Evolutionary conservation across 2,113 vertebrate genomes (phyloP).

Genomic region (Pseudorectes ferrugineus): DNA sequence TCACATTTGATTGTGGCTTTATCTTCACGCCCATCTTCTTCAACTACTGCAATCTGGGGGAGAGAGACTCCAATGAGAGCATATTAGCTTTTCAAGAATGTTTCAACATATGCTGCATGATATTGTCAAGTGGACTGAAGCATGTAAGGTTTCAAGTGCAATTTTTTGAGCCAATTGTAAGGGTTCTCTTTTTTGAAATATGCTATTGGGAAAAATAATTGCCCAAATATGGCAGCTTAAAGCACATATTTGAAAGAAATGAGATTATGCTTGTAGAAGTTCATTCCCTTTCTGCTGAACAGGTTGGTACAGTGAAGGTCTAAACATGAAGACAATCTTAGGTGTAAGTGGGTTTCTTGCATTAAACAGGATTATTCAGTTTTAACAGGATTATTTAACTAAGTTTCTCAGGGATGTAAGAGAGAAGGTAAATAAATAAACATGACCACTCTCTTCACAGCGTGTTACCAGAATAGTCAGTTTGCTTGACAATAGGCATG

Average conservation of each 20-base stretch:
- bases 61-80: background rate
- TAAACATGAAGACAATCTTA: background rate
- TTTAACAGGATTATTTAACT: background rate
- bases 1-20: constrained; percentile 99
- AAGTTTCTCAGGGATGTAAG: background rate
- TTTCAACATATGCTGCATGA: background rate
- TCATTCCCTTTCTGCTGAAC: background rate
- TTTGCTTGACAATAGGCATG: background rate
- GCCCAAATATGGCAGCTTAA: background rate
- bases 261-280: background rate
- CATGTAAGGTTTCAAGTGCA: background rate
- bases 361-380: background rate
- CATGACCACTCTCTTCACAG: background rate
- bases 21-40: constrained; percentile 94
- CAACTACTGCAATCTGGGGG: constrained; percentile 88
- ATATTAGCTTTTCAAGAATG: background rate
- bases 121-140: background rate
- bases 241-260: background rate
- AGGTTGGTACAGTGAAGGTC: background rate
- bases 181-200: background rate
- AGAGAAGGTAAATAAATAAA: background rate
- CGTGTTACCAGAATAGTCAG: background rate
- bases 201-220: background rate
- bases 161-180: background rate
- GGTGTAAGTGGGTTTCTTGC: background rate